Evolutionary conservation across 2,888 invertebrate genomes (phyloP).

Genomic region (Orthonychiurus folsomi): DNA sequence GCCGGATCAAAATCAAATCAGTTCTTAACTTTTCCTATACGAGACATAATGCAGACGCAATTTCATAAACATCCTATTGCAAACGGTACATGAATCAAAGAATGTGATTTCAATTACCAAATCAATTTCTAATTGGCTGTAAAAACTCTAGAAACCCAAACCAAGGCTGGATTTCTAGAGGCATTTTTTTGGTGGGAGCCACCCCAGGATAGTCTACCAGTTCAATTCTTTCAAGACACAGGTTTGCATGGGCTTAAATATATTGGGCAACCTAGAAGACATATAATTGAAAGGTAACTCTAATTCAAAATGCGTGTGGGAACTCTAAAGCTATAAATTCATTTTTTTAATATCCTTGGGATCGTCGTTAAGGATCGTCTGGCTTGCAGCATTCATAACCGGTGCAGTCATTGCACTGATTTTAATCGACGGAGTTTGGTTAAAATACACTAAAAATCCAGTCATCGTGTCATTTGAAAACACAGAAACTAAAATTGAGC

Average conservation of each 20-base stretch:
- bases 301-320: not conserved
- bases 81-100: too few relatives aligned
- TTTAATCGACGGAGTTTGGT: slow-evolving; percentile 26
- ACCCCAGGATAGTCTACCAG: slow-evolving; percentile 15
- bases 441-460: slow-evolving; percentile 29
- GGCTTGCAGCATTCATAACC: slow-evolving; percentile 24
- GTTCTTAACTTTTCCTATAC: too few relatives aligned
- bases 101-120: too few relatives aligned
- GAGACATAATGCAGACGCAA: too few relatives aligned
- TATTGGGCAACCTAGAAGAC: slow-evolving; percentile 28
- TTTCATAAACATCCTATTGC: too few relatives aligned
- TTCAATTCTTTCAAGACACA: slow-evolving; percentile 24
- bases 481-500: slow-evolving; percentile 23
- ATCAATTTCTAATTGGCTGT: too few relatives aligned
- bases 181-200: too few relatives aligned
- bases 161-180: too few relatives aligned
- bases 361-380: slow-evolving; percentile 27
- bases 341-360: too few relatives aligned
- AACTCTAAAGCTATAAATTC: too few relatives aligned
- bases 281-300: slow-evolving; percentile 20
- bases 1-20: too few relatives aligned
- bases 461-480: slow-evolving; percentile 33
- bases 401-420: slow-evolving; percentile 17
- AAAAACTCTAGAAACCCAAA: too few relatives aligned
- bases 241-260: slow-evolving; percentile 34